Evolutionary conservation across 1,140 invertebrate genomes (phyloP).

Genomic region (Drosophila bipectinata): DNA sequence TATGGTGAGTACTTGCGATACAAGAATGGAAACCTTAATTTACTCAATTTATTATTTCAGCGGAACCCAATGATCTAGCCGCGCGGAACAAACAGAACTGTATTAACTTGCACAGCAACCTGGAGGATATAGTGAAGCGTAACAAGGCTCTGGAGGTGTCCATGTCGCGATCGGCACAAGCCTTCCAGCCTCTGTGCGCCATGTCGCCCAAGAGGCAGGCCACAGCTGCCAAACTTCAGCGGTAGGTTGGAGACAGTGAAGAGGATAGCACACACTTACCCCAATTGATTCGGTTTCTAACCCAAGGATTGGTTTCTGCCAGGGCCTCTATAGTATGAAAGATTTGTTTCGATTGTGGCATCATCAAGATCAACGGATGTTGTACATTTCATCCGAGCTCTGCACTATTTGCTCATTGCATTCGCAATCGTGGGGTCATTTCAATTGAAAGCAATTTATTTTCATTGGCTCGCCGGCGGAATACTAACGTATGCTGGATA

Average conservation of each 20-base stretch:
- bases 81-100: conserved; percentile 79
- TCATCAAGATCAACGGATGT: conserved; percentile 36
- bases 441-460: conserved; percentile 82
- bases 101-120: conserved; percentile 81
- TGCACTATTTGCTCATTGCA: conserved; percentile 32
- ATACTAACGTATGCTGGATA: conserved; percentile 23
- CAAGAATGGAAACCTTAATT: neutral
- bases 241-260: conserved; percentile 54
- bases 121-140: conserved; percentile 82
- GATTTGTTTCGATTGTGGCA: neutral
- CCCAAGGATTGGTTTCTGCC: conserved; percentile 45
- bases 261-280: conserved; percentile 1
- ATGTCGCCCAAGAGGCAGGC: conserved; percentile 87
- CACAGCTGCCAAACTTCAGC: conserved; percentile 73
- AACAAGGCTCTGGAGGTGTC: conserved; percentile 87
- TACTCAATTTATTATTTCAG: conserved; percentile 18
- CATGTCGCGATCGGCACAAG: conserved; percentile 92
- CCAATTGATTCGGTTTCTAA: conserved; percentile 12
- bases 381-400: conserved; percentile 7
- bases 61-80: conserved; percentile 73
- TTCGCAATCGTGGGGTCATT: conserved; percentile 68
- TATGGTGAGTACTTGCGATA: conserved; percentile 85
- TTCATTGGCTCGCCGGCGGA: conserved; percentile 56
- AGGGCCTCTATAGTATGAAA: neutral
- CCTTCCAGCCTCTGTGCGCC: conserved; percentile 93